Percentiles rank a stretch among this genome's conserved stretches.
Conservation (phyloP, 2,797 vertebrate genomes). For the Botia kubotai region DNA sequence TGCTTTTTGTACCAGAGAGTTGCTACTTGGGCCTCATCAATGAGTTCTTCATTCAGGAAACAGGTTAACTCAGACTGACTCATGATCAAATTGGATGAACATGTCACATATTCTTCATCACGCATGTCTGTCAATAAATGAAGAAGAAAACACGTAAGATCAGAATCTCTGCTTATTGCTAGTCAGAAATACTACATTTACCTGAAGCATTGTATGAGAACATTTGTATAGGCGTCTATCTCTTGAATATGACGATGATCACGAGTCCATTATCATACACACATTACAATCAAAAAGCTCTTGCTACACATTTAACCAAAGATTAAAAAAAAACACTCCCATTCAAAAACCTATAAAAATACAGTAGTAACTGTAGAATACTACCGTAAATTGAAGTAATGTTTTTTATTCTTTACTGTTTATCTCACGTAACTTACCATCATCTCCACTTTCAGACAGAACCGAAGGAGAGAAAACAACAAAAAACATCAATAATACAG, state of each 20-base stretch:
- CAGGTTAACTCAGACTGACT: slow-evolving; percentile 61
- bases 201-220: no score
- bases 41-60: slow-evolving; percentile 52
- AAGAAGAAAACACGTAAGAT: neutral
- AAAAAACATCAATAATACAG: slow-evolving; percentile 46
- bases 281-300: neutral
- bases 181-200: no score
- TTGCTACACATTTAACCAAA: neutral
- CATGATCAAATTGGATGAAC: slow-evolving; percentile 64
- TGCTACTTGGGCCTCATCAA: slow-evolving; percentile 48
- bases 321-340: neutral
- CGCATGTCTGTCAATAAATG: neutral
- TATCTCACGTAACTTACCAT: slow-evolving; percentile 54
- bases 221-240: no score
- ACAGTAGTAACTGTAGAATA: neutral
- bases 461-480: slow-evolving; percentile 46
- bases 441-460: slow-evolving; percentile 69
- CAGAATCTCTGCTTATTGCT: no score
- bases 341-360: neutral
- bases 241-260: no score
- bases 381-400: neutral
- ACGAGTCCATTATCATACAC: no score
- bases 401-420: neutral
- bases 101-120: slow-evolving; percentile 64
- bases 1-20: slow-evolving; percentile 66